These are phyloP conservation scores for Hemicentrotus pulcherrimus DNA, from an alignment of 35 echinoderm and acorn worm genomes.

Conservation along the genomic window DNA sequence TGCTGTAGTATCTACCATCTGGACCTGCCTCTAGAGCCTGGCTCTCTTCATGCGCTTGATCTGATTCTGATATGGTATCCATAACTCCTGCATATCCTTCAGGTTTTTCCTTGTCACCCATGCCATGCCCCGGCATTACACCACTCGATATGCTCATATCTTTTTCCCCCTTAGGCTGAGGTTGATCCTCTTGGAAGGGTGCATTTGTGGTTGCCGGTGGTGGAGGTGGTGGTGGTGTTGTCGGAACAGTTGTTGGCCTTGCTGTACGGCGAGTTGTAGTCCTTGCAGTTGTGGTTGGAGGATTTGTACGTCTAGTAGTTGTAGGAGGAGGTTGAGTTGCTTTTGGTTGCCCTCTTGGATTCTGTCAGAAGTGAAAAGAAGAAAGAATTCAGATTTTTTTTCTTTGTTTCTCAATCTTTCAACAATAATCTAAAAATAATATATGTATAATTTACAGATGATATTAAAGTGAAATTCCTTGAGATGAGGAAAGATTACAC, in stretches of 20 bases:
- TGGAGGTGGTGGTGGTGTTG: constrained; percentile 22
- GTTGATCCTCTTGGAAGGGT: background rate
- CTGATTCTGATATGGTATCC: constrained; percentile 1
- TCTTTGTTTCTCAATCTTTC: no score
- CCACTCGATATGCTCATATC: constrained; percentile 26
- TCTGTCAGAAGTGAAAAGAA: background rate
- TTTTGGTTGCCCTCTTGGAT: background rate
- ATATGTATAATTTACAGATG: no score
- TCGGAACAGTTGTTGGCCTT: background rate
- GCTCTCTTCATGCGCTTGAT: background rate
- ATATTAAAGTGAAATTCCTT: no score
- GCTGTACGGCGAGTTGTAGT: background rate
- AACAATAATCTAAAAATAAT: no score
- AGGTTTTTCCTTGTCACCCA: constrained; percentile 30
- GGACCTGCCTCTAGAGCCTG: constrained; percentile 4
- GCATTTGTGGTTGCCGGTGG: background rate
- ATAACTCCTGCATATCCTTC: constrained; percentile 26
- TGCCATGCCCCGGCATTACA: constrained; percentile 17
- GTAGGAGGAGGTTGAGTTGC: constrained; percentile 17
- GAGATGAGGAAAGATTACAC: no score
- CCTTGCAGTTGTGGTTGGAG: background rate
- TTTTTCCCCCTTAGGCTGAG: background rate
- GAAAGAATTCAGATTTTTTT: background rate
- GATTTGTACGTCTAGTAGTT: background rate
- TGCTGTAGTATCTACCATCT: constrained; percentile 26